Evolutionary conservation across 2,888 invertebrate genomes (phyloP).

Genomic region (Eutolmus rufibarbis): DNA sequence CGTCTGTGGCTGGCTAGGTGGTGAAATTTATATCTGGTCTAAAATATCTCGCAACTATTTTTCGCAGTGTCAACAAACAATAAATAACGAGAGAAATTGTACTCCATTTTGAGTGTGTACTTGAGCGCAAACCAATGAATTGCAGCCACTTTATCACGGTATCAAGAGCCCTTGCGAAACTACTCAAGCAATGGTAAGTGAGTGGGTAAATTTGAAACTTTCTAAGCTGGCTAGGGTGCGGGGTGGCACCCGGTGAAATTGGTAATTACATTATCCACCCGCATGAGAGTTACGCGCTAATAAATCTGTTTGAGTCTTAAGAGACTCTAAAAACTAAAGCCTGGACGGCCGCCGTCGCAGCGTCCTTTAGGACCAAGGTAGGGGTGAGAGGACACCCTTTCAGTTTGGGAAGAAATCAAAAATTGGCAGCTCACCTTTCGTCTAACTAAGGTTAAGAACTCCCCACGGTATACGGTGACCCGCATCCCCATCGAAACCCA

Average conservation of each 20-base stretch:
- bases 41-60: slow-evolving; percentile 24
- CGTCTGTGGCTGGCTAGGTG: slow-evolving; percentile 3
- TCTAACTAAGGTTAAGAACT: slow-evolving; percentile 29
- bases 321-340: slow-evolving; percentile 6
- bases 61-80: slow-evolving; percentile 27
- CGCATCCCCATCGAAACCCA: slow-evolving; percentile 26
- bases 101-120: slow-evolving; percentile 19
- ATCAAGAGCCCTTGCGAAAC: slow-evolving; percentile 2
- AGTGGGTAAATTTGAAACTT: not conserved
- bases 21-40: slow-evolving; percentile 20
- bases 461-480: not conserved
- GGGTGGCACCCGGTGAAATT: not conserved
- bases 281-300: not conserved
- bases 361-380: not conserved
- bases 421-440: slow-evolving; percentile 34
- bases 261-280: not conserved
- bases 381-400: not conserved
- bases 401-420: slow-evolving; percentile 13
- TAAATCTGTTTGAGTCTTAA: not conserved
- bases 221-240: not conserved
- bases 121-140: slow-evolving; percentile 22
- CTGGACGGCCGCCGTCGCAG: too few species aligned
- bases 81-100: slow-evolving; percentile 22
- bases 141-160: slow-evolving; percentile 20
- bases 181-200: slow-evolving; percentile 11